Base-by-base conservation (phyloP, 2,888 invertebrate genomes). In the Pandemis corylana region DNA sequence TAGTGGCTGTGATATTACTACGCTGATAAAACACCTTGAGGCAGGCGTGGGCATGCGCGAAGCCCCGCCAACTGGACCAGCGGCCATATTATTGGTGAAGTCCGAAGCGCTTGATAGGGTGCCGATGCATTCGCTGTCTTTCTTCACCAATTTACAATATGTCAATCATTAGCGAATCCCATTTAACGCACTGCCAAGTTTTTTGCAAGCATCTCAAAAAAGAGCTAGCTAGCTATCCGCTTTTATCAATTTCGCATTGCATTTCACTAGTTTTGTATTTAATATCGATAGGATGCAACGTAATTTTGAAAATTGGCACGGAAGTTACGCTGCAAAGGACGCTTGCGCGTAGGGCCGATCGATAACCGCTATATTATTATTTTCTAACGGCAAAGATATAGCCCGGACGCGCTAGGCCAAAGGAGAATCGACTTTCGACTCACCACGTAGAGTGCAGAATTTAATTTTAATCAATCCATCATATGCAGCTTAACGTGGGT, bases 321-420 rank as follows among this genome's bases (percentile, higher is more conserved):
- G 64, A 71, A 63, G 67, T 70, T 56, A 66, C 59, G 44, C 69
- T 64, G 59, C 59, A 42, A 76, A 84, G 80, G 84, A 92, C 93
- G 93, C 93, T 88, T 93, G 93, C 93, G 93, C 93, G 92, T 78
- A 79, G 78, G 73, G 75, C 76, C 84, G 89, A 92, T 93, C 93
- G 87, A 93, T 93, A 90, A 68, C 75, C 80, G 79, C 56, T 61
- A 74, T 75, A 67, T 75, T 67, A 74, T 74, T 53, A 76, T 72
- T 72, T 68, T 72, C 76, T 65, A 72, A 72, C 59, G 59, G 68
- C 41, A 28, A 76, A 71, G 70, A 66, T 68, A 68, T 76, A 49
- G 20, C 66, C 76, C 75, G 71, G 76, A 59, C 67, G 67, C 41
- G 63, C 51, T 42, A 7, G 36, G 67, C 41, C 65, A 69, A 69